Evolutionary conservation across 2,797 vertebrate genomes (phyloP), one percentile per base, ranked within the genome.

Genomic region (Phoeniculus purpureus): DNA sequence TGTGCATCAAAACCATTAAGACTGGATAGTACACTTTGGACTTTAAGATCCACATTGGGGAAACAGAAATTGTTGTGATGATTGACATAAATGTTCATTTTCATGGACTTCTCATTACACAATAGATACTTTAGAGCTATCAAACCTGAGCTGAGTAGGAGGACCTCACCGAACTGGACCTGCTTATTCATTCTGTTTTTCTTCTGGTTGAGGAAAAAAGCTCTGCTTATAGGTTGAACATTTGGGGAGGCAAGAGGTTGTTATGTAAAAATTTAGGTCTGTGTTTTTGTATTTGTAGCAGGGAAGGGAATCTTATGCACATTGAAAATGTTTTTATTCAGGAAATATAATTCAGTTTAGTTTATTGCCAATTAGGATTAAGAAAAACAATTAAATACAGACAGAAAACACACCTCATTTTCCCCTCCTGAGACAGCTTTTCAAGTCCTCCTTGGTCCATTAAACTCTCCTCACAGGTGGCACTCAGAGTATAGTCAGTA

Each of bases 41-140:
- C 5, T 80, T 40, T 48, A 64, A 65, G n/a, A 61, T 51, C 26
- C 0, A 0, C 47, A 12, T 7, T 8, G 1, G 47, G 29, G 22
- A 74, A 78, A n/a, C 10, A 75, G 26, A 78, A 25, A 29, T 68
- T 45, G 13, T 17, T 54, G 37, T 67, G 52, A 54, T 16, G 20
- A 32, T 31, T 23, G 37, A 62, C 12, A 4, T 58, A 43, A 75
- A 27, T 26, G 5, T 56, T 71, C 21, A 20, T 80, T 84, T 7
- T 84, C 6, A 6, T 47, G 19, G 37, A 50, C 31, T 75, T 78
- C 34, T 61, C 14, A 11, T n/a, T 89, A n/a, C 18, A 32, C 0
- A 2, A 5, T 48, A 61, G 37, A 48, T 59, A 15, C 11, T 55
- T 65, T 2, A 43, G 25, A 59, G 31, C 6, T 62, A 18, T 54